Conservation (phyloP, 2,797 vertebrate genomes). For the Cryptoprocta ferox region DNA sequence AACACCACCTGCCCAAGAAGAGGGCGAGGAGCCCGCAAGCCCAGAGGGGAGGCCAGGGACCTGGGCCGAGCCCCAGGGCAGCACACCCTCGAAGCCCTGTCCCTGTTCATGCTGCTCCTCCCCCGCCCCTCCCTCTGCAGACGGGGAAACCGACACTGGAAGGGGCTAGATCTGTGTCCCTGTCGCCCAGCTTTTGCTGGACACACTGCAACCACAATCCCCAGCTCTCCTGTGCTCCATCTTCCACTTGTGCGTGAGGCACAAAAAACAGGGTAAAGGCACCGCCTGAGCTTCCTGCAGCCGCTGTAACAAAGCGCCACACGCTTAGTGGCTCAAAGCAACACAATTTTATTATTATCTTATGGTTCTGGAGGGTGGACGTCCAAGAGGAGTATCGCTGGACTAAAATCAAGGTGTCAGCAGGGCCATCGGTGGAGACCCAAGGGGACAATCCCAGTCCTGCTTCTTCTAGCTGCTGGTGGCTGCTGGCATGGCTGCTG, state of each 20-base stretch:
- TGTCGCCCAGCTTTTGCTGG: too few relatives aligned
- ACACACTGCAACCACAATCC: not conserved
- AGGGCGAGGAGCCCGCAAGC: not conserved
- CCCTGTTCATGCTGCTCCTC: fast-evolving
- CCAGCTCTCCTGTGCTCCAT: not conserved
- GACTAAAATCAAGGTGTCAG: not conserved
- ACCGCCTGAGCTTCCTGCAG: not conserved
- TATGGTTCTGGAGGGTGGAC: not conserved
- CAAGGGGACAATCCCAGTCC: fast-evolving
- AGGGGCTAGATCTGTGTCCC: fast-evolving
- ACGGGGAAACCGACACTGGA: fast-evolving
- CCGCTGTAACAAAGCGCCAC: not conserved
- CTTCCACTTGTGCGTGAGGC: not conserved
- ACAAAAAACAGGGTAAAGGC: not conserved
- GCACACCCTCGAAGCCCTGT: not conserved
- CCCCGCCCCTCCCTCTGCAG: not conserved
- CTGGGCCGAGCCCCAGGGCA: fast-evolving
- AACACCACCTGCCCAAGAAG: not conserved
- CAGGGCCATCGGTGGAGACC: fast-evolving
- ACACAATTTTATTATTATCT: too few relatives aligned
- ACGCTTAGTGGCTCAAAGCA: not conserved
- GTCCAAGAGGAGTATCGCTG: not conserved
- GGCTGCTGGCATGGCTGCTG: too few relatives aligned
- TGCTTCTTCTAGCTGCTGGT: not conserved
- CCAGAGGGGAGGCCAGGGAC: not conserved